phyloP scores from a whole-genome alignment of 2,113 vertebrate species.

The Ancistrus triradiatus region DNA sequence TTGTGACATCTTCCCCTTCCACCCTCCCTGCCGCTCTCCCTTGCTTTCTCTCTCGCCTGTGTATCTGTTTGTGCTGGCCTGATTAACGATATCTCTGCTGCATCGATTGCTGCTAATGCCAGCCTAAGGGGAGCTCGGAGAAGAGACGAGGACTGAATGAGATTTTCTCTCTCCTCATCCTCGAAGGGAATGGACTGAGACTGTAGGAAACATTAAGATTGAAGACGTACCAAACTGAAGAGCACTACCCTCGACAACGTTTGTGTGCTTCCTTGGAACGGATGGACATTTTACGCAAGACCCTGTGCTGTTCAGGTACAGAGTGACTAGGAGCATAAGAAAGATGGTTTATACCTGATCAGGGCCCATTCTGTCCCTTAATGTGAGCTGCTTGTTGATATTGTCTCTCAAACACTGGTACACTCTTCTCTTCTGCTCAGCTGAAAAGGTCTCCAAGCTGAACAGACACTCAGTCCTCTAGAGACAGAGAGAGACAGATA shows the following conservation, averaged over 20 bases:
- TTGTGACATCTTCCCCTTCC: slow-evolving; percentile 12
- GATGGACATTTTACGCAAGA: not conserved
- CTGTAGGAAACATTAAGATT: too few species aligned
- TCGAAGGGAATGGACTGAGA: slow-evolving; percentile 9
- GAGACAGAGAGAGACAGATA: slow-evolving; percentile 16
- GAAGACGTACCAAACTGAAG: too few species aligned
- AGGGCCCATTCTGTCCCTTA: slow-evolving; percentile 46
- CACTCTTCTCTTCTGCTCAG: slow-evolving; percentile 86
- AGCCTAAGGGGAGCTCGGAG: slow-evolving; percentile 16
- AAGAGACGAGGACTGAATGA: not conserved
- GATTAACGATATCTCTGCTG: slow-evolving; percentile 39
- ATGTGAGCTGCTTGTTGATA: slow-evolving; percentile 77
- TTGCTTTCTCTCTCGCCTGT: slow-evolving; percentile 19
- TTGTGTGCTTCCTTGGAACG: too few species aligned
- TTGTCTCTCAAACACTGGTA: slow-evolving; percentile 86
- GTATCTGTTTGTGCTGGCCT: slow-evolving; percentile 44
- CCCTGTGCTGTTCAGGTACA: not conserved
- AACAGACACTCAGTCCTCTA: slow-evolving; percentile 77
- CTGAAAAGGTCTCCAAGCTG: slow-evolving; percentile 83
- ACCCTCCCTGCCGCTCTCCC: slow-evolving; percentile 5
- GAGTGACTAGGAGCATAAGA: not conserved
- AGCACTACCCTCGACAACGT: too few species aligned
- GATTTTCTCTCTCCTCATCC: not conserved
- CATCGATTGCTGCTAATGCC: slow-evolving; percentile 30
- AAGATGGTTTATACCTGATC: slow-evolving; percentile 65